These are phyloP conservation scores for Tenebrio molitor DNA, from an alignment of 1,140 invertebrate genomes.

Conservation along the genomic window DNA sequence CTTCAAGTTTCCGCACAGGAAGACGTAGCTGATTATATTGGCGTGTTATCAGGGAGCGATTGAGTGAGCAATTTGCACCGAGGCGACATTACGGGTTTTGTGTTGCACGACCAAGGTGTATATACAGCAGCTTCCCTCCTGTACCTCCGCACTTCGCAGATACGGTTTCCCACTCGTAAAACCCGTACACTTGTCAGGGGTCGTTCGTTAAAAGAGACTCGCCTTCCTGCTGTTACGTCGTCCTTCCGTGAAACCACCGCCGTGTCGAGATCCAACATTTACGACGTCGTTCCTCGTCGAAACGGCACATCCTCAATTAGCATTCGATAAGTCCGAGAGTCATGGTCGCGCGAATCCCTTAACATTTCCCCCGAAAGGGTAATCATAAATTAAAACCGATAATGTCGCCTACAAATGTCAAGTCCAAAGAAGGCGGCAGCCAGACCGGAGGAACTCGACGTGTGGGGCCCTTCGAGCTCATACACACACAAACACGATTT, in stretches of 20 bases:
- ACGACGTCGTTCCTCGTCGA: too few species aligned
- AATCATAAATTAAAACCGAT: constrained; percentile 34
- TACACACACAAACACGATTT: neutral
- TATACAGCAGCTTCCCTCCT: constrained; percentile 3
- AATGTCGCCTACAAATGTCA: constrained; percentile 33
- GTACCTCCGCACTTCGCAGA: neutral
- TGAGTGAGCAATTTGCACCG: constrained; percentile 47
- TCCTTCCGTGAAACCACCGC: too few species aligned
- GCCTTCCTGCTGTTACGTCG: too few species aligned
- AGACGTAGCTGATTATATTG: constrained; percentile 46
- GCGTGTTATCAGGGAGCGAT: constrained; percentile 44
- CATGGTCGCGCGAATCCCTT: constrained; percentile 12
- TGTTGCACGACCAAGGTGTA: neutral
- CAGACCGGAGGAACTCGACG: neutral
- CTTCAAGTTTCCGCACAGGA: constrained; percentile 28
- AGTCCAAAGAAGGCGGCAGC: neutral
- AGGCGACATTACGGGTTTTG: constrained; percentile 28
- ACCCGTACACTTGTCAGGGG: too few species aligned
- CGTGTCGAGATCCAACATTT: too few species aligned
- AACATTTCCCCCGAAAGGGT: constrained; percentile 20
- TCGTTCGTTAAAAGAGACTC: too few species aligned
- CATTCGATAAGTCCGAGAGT: constrained; percentile 27
- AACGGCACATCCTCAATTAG: constrained; percentile 7
- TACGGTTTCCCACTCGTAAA: neutral
- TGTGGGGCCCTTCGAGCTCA: neutral